Percentiles rank a stretch among this genome's conserved stretches.
phyloP scores from a whole-genome alignment of 2,888 invertebrate genomes.

The Drosophila silvestris region DNA sequence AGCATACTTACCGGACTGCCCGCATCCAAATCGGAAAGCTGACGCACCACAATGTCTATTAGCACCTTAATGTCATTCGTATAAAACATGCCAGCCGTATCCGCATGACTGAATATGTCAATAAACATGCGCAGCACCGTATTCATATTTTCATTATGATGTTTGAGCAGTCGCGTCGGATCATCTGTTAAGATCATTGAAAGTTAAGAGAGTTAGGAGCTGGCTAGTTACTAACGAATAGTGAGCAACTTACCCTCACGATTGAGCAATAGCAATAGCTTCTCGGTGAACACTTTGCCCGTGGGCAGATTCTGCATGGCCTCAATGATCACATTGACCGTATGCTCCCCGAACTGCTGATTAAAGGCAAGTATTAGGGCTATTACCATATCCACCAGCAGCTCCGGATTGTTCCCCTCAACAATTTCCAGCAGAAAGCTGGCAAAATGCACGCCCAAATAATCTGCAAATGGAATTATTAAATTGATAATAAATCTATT shows the following conservation, averaged over 20 bases:
- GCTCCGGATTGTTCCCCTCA: conserved; percentile 94
- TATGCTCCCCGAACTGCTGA: conserved; percentile 90
- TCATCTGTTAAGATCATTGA: conserved; percentile 88
- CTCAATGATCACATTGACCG: conserved; percentile 90
- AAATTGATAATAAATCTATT: neutral
- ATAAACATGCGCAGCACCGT: conserved; percentile 95
- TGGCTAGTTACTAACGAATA: too few relatives aligned
- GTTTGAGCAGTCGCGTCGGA: conserved; percentile 94
- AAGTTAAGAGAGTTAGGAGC: neutral
- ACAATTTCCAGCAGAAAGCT: conserved; percentile 92
- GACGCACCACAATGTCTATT: conserved; percentile 96
- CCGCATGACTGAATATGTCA: conserved; percentile 92
- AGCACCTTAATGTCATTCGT: conserved; percentile 97
- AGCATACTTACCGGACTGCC: conserved; percentile 90
- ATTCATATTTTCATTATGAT: conserved; percentile 91
- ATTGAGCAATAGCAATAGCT: conserved; percentile 93
- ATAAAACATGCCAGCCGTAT: conserved; percentile 95
- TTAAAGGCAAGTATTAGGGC: conserved; percentile 95
- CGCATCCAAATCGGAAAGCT: conserved; percentile 94
- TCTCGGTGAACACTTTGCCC: conserved; percentile 96
- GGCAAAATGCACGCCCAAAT: conserved; percentile 93
- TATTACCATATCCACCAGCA: conserved; percentile 93
- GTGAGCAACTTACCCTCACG: conserved; percentile 90
- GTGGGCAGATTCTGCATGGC: conserved; percentile 89
- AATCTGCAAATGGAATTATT: conserved; percentile 87